Base-by-base conservation (phyloP, 2,888 invertebrate genomes). In the Lacanobia wlatinum region DNA sequence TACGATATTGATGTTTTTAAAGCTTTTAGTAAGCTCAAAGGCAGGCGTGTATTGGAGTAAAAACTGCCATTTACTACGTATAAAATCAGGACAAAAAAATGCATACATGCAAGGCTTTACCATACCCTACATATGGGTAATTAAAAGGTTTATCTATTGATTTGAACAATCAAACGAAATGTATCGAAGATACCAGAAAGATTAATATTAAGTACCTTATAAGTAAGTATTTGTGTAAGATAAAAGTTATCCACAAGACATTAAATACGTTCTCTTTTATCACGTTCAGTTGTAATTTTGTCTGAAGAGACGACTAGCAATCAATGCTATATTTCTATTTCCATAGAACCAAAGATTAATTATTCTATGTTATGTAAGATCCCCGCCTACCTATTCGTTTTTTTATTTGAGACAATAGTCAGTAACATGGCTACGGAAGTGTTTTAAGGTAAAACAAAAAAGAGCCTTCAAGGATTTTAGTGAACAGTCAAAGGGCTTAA, bases 401-500 rank as follows among this genome's bases (percentile, higher is more conserved):
- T 16, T 82, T 71, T 58, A 48, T 52, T 64, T 50, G 14, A 78
- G 59, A 80, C 76, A 78, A 83, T 77, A 50, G 73, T 70, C 76
- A 61, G 75, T 66, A 72, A 60, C 70, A 73, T 64, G 58, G 43
- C 48, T 78, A 75, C 83, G 87, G 87, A 87, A 87, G 75, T 72
- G n/a, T 77, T 67, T 70, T 78, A 76, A 73, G 52, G 69, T 80
- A 82, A 78, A 80, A 76, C 75, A 76, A 82, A 85, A 82, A 87
- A 85, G 74, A 70, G 62, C 60, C 76, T 80, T 83, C 88, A 89
- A 90, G 85, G 88, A 74, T 87, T 76, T 66, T 48, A 70, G 60
- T 72, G 76, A 82, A 60, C 80, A 82, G 71, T 73, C 86, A 85
- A 90, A 89, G 90, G 90, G 89, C 87, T 80, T 73, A 66, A 67